Evolutionary conservation across 1,140 invertebrate species (phyloP), one percentile per base, ranked within the genome.

Genomic region (Zophobas atratus): DNA sequence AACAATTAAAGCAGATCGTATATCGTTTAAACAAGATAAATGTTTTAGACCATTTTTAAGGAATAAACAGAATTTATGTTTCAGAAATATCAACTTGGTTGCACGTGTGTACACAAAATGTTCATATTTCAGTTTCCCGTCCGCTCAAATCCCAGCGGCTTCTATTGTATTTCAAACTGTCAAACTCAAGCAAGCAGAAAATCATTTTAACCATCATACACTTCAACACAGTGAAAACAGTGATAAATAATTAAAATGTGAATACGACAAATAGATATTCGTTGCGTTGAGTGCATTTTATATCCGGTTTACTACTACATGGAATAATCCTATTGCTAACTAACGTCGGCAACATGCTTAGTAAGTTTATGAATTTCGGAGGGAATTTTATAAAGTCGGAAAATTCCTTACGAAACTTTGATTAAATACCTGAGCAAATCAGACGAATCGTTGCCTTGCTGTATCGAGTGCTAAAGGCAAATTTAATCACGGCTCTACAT

Each of bases 401-500:
- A 67, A 67, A 67, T 60, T 60, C 20, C 20, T 4, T 32, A 53
- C 20, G 49, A 53, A 53, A 53, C 55, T 57, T 67, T 67, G 60
- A 67, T 67, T 67, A 67, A 67, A 67, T 67, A 67, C 38, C 60
- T 67, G 60, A 67, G 39, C 60, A 67, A 67, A 67, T 67, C 60
- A 67, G 60, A 67, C 41, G 39, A 67, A 35, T 57, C 57, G 57
- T 71, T 71, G 48, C 48, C 38, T 72, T 72, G 34, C 33, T 72
- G 51, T 72, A 55, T 72, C 49, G 48, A 73, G 32, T 55, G 71
- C 71, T 73, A 73, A 73, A 53, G 71, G 51, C 51, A 73, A 73
- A 73, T 73, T 73, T 73, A 73, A 73, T 73, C 71, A 73, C 39
- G 20, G 71, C 71, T 51, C 49, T 43, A 36, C 35, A 73, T 56